Evolutionary conservation across 92 coral and sea anemone species (phyloP).

Genomic region (Pocillopora grandis): DNA sequence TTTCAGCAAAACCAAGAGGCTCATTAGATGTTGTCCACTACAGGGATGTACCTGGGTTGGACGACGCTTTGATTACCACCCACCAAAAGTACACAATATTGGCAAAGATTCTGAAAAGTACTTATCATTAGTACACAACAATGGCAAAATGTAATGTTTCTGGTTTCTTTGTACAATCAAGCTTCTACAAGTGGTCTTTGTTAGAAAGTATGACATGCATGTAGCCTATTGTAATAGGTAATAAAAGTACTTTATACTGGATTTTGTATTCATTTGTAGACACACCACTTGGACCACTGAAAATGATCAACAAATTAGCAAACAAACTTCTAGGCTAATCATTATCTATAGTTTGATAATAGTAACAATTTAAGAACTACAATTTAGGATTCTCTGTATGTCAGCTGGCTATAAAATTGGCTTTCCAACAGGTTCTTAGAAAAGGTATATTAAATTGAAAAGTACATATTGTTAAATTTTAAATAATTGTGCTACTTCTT

Average conservation of each 20-base stretch:
- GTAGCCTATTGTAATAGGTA: not conserved
- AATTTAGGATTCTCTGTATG: not conserved
- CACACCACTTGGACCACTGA: not conserved
- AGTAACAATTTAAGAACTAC: too few relatives aligned
- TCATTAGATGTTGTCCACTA: too few relatives aligned
- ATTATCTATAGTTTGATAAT: not conserved
- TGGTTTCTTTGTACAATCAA: too few relatives aligned
- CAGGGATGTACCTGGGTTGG: slow-evolving; percentile 61
- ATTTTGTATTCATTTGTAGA: not conserved
- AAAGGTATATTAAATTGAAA: too few relatives aligned
- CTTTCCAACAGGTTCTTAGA: not conserved
- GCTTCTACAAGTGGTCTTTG: not conserved
- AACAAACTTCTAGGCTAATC: not conserved
- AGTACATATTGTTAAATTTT: slow-evolving; percentile 10
- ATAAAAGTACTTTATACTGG: not conserved
- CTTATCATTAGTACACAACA: slow-evolving; percentile 24
- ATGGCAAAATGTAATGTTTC: too few relatives aligned
- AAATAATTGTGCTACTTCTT: slow-evolving; percentile 26
- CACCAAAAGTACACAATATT: slow-evolving; percentile 12
- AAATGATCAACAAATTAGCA: not conserved
- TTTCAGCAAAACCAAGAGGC: too few relatives aligned
- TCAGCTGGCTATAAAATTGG: not conserved
- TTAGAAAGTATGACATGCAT: not conserved
- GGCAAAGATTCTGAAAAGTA: not conserved
- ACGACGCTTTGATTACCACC: slow-evolving; percentile 50